Base-by-base conservation (phyloP, 2,888 invertebrate genomes). In the Mylabris sibirica region DNA sequence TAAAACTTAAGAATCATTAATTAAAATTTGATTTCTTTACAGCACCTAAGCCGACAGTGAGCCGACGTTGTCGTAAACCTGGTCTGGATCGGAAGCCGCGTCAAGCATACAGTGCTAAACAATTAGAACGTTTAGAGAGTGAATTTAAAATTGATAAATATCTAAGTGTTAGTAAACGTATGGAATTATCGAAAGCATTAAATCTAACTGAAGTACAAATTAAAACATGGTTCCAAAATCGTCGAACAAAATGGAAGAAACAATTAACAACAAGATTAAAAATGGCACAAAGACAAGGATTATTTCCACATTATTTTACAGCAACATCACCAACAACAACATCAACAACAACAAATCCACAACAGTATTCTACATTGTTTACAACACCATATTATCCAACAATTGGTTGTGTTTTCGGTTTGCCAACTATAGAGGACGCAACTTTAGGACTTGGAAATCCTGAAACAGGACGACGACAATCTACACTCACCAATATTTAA, bases 101-200 rank as follows among this genome's bases (percentile, higher is more conserved):
- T 2, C 98, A 98, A 86, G 98, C 98, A 0, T 98, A 98, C 87
- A 97, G 97, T 81, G 94, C 96, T 0, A 95, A 95, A 81, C 98
- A 98, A 81, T 86, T 98, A 41, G 97, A 98, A 79, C 87, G 93
- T 71, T 88, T 98, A 30, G 98, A 98, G 85, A 90, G 92, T 8
- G 98, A 98, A 86, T 98, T 98, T 85, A 97, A 97, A 87, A 88
- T 93, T 65, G 98, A 98, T 87, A 98, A 98, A 84, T 98, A 98
- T 84, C 88, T 98, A 65, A 97, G 97, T 84, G 98, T 98, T 0
- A 96, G 94, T 79, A 98, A 98, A 84, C 88, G 98, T 65, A 93
- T 97, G 92, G 97, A 98, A 78, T 87, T 98, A 4, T 97, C 97
- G 0, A 95, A 96, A 83, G 92, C 92, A 0, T 85, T 98, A 38